These are phyloP conservation scores for Diabrotica undecimpunctata DNA, from an alignment of 1,140 invertebrate genomes.

Conservation along the genomic window DNA sequence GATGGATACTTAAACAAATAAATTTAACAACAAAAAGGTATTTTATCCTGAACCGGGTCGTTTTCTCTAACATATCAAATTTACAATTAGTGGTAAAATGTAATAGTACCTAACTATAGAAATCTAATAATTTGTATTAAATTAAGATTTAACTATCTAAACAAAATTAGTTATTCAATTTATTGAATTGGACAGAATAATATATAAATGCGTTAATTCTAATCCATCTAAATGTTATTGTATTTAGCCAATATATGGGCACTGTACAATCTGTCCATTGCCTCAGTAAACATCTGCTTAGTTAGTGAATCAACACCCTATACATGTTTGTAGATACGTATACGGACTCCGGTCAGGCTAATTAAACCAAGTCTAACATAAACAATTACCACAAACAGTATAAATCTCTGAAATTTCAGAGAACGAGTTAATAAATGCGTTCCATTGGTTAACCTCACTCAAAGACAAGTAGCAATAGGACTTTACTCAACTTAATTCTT, in stretches of 20 bases:
- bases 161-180: too few relatives aligned
- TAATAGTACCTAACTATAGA: too few relatives aligned
- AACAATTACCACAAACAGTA: neutral
- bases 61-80: too few relatives aligned
- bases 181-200: too few relatives aligned
- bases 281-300: constrained; percentile 2
- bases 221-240: too few relatives aligned
- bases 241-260: neutral
- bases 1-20: too few relatives aligned
- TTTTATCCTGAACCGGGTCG: too few relatives aligned
- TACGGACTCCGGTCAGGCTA: constrained; percentile 1
- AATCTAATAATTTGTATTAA: too few relatives aligned
- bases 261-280: neutral
- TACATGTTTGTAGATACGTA: neutral
- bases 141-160: too few relatives aligned
- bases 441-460: constrained; percentile 22
- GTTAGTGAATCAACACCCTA: neutral
- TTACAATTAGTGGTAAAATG: too few relatives aligned
- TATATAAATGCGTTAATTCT: too few relatives aligned
- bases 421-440: constrained; percentile 17
- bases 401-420: constrained; percentile 10
- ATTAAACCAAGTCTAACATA: neutral
- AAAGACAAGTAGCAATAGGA: constrained; percentile 31
- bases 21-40: too few relatives aligned
- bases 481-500: constrained; percentile 33